Evolutionary conservation across 2,797 vertebrate species (phyloP), one percentile per base, ranked within the genome.

Genomic region (Galago senegalensis): DNA sequence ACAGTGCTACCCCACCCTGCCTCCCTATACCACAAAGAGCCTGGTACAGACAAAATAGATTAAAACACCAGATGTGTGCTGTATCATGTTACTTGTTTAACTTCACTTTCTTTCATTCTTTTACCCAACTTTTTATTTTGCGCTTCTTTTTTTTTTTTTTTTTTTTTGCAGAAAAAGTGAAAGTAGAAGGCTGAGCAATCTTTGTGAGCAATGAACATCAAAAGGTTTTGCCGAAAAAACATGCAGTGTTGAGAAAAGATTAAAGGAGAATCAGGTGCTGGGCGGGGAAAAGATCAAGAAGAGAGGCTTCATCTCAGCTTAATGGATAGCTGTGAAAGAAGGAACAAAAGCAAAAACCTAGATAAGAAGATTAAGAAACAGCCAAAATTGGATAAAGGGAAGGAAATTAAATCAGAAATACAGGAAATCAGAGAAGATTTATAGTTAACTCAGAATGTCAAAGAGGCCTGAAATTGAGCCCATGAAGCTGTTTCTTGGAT

Each of bases 371-470:
- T 97, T 97, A 96, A 91, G 70, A 76, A 95, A 69, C 56, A 96
- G 90, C 10, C 82, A 95, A 94, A 96, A 92, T 89, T 93, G 96
- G 91, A 96, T 97, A 95, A 95, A 96, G 75, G 69, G 40, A 90
- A 96, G 63, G 87, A 97, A 97, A 97, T 97, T 97, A 97, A 97
- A 93, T 96, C 87, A 97, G 89, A 97, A 97, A 96, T 93, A 96
- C 60, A 94, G 97, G 87, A 97, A 97, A 89, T 96, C 72, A 96
- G 83, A 96, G 53, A 94, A 96, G 83, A 95, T 97, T 95, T 97
- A 25, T 95, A 82, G 56, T 93, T 83, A 94, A 96, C 87, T 92
- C 53, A 56, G 58, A 96, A 95, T 91, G 84, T 95, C 87, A 97
- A 83, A 93, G 58, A 95, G 29, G 18, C 37, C 72, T 94, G 61